Evolutionary conservation across 2,113 vertebrate genomes (phyloP), one percentile per base, ranked within the genome.

Genomic region (Alligator sinensis): DNA sequence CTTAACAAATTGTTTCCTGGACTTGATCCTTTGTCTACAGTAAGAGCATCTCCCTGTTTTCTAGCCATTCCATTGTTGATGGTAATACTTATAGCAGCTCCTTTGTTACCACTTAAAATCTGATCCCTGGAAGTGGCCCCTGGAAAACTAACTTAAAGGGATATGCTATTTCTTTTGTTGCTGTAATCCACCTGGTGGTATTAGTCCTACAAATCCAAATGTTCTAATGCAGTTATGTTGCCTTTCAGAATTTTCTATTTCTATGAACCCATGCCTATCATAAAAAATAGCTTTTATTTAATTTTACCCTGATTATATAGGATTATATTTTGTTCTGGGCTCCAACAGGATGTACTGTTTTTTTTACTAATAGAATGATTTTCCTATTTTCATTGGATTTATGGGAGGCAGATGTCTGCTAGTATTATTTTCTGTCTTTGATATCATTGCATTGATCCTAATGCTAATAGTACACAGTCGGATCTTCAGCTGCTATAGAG

Each of bases 111-210:
- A 76, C 76, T 85, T 19, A 80, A 91, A 94, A 90, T 90, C 1
- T 76, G 64, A 77, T 94, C 80, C 81, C 77, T 93, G 87, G 75
- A 93, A 91, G 28, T 54, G n/a, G 64, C 87, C 59, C 87, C 76
- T 86, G 47, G 60, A 94, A 94, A 95, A 90, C 25, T 13, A 11
- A 74, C 90, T 94, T 77, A 38, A 68, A 78, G 30, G 90, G 55
- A 77, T 86, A 54, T 87, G 58, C 24, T 81, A 28, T 79, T 91
- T 27, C 79, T 80, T 87, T 79, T 91, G 75, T 86, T 91, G 70
- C 82, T 55, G 80, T 60, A 87, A 68, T 78, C 9, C 77, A 89
- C 86, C 63, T 89, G 90, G 82, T 86, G 60, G 28, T 89, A 28
- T 60, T 89, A 81, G 24, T 64, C 63, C 38, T 89, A 88, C 58